These are phyloP conservation scores for Labeo calbasu DNA, from an alignment of 2,797 vertebrate species.

Conservation along the genomic window DNA sequence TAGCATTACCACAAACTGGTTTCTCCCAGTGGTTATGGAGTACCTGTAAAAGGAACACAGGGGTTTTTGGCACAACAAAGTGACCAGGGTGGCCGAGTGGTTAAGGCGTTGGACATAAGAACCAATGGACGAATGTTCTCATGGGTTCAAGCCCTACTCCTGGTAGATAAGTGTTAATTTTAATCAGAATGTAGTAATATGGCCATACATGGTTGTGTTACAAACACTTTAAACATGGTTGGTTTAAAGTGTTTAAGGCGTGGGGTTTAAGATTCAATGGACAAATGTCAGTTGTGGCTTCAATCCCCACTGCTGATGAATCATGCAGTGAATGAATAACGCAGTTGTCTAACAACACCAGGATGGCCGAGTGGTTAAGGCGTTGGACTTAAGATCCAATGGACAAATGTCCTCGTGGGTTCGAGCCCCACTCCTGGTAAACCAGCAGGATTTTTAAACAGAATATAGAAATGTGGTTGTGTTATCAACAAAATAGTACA, in stretches of 20 bases:
- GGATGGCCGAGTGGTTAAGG: conserved; percentile 8
- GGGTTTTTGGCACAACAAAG: rapidly evolving
- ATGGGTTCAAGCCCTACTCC: not conserved
- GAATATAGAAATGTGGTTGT: not conserved
- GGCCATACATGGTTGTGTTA: too few species aligned
- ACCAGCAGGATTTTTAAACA: too few species aligned
- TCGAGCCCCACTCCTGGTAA: not conserved
- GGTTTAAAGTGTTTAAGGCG: too few species aligned
- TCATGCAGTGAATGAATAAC: too few species aligned
- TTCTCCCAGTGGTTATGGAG: not conserved
- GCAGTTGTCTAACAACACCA: too few species aligned
- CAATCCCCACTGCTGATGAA: too few species aligned
- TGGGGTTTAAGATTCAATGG: not conserved
- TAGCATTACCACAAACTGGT: not conserved
- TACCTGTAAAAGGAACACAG: not conserved
- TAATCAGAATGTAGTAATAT: not conserved
- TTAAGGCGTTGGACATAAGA: conserved; percentile 5
- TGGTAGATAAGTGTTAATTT: not conserved
- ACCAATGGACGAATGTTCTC: not conserved
- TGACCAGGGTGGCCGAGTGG: not conserved
- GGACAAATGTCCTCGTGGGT: not conserved
- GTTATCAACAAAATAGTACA: too few species aligned
- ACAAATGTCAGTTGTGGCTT: too few species aligned
- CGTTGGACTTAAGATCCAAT: not conserved
- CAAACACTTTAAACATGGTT: too few species aligned